Conservation (phyloP, 2,888 invertebrate species). For the Uloborus plumipes region DNA sequence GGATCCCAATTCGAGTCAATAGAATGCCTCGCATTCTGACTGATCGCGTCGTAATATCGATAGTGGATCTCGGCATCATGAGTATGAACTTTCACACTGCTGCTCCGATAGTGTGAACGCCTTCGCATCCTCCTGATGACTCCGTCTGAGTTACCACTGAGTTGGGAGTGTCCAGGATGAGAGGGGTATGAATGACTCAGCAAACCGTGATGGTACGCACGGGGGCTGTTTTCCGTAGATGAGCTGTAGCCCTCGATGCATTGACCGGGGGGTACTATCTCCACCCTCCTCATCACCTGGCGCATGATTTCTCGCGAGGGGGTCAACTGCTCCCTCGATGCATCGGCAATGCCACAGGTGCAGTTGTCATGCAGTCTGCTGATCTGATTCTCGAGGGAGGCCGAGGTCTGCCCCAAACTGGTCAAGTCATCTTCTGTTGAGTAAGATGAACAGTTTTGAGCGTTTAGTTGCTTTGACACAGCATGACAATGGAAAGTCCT, state of each 20-base stretch:
- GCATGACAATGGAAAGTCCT: not conserved
- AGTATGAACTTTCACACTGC: not conserved
- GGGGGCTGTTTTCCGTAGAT: slow-evolving; percentile 42
- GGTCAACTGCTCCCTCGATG: slow-evolving; percentile 43
- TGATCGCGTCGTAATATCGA: slow-evolving; percentile 12
- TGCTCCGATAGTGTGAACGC: slow-evolving; percentile 25
- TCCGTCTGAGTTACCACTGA: slow-evolving; percentile 1
- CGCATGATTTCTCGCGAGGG: slow-evolving; percentile 48
- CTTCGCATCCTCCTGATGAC: slow-evolving; percentile 19
- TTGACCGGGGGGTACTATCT: slow-evolving; percentile 59
- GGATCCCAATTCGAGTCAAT: slow-evolving; percentile 29
- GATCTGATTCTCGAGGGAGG: slow-evolving; percentile 35
- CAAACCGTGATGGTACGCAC: slow-evolving; percentile 54
- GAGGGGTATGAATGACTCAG: slow-evolving; percentile 56
- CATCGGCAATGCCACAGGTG: slow-evolving; percentile 28
- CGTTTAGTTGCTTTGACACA: not conserved
- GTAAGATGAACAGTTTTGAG: slow-evolving; percentile 27
- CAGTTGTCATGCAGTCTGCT: slow-evolving; percentile 46
- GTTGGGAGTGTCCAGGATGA: slow-evolving; percentile 23
- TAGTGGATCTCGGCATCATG: slow-evolving; percentile 23
- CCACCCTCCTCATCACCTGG: slow-evolving; percentile 51
- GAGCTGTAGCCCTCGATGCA: slow-evolving; percentile 35
- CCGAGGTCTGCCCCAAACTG: slow-evolving; percentile 20
- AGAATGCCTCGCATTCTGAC: slow-evolving; percentile 28
- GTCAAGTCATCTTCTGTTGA: slow-evolving; percentile 1